Evolutionary conservation across 2,113 vertebrate species (phyloP).

Genomic region (Cyanoramphus novaezelandiae): DNA sequence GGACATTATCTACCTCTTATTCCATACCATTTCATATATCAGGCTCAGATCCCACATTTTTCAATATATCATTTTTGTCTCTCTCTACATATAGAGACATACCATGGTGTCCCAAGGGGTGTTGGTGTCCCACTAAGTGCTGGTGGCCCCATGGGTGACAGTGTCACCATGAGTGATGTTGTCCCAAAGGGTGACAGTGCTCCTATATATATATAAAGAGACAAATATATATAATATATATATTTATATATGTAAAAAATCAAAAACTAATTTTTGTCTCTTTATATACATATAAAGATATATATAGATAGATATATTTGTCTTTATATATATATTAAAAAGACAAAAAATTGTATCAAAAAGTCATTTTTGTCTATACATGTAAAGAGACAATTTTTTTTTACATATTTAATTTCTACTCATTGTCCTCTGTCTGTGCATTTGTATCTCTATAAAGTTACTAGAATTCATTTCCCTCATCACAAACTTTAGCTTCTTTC

Average conservation of each 20-base stretch:
- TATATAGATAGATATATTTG: too few relatives aligned
- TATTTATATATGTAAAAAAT: too few relatives aligned
- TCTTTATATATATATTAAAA: too few relatives aligned
- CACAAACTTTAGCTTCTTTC: background rate
- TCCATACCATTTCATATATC: background rate
- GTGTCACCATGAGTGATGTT: too few relatives aligned
- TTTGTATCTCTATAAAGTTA: background rate
- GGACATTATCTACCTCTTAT: background rate
- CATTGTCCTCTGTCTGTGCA: background rate
- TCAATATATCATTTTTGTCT: background rate
- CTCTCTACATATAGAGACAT: background rate
- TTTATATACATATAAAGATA: too few relatives aligned
- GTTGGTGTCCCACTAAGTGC: background rate
- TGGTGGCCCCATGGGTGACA: background rate
- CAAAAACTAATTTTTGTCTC: too few relatives aligned
- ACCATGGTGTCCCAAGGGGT: too few relatives aligned
- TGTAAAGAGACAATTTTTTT: background rate
- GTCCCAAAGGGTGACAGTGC: too few relatives aligned
- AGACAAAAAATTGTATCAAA: too few relatives aligned
- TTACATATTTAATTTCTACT: background rate
- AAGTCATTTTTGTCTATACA: too few relatives aligned
- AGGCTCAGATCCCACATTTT: background rate
- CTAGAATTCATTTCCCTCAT: background rate
- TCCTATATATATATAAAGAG: too few relatives aligned
- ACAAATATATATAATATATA: too few relatives aligned